A percentile compares a stretch with the other conserved stretches of the same genome.
Evolutionary conservation across 2,888 invertebrate species (phyloP).

Genomic region (Drosophila mettleri): DNA sequence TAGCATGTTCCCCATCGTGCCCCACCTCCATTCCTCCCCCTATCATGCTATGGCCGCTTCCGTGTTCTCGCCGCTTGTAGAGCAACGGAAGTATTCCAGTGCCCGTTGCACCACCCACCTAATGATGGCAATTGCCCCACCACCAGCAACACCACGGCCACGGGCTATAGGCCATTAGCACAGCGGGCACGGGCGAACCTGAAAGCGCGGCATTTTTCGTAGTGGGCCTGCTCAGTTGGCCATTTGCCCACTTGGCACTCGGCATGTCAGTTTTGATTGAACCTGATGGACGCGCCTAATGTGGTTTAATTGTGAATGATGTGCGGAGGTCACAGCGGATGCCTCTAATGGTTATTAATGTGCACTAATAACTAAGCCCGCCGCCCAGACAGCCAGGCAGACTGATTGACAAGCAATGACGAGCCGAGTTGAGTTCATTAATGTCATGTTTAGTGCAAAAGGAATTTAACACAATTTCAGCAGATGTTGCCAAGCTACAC

Average conservation of each 20-base stretch:
- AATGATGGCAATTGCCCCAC: constrained; percentile 54
- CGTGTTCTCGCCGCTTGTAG: constrained; percentile 22
- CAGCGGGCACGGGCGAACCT: neutral
- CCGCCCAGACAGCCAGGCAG: constrained; percentile 5
- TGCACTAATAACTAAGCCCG: constrained; percentile 45
- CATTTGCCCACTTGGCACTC: constrained; percentile 47
- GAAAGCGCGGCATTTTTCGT: constrained; percentile 38
- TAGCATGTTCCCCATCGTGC: constrained; percentile 56
- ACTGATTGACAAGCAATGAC: constrained; percentile 10
- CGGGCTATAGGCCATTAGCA: constrained; percentile 67
- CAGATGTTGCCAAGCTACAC: neutral
- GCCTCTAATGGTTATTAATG: constrained; percentile 64
- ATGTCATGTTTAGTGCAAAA: constrained; percentile 6
- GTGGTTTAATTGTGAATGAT: constrained; percentile 77
- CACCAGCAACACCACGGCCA: constrained; percentile 23
- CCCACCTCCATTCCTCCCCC: no score
- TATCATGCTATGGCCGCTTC: no score
- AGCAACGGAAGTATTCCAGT: constrained; percentile 41
- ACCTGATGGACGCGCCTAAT: constrained; percentile 72
- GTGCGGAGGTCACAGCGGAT: constrained; percentile 45
- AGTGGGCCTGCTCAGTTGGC: constrained; percentile 34
- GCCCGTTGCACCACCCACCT: constrained; percentile 41
- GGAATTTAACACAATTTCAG: neutral
- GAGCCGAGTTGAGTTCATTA: constrained; percentile 24
- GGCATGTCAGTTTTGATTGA: constrained; percentile 77